These are phyloP conservation scores for Sebastes minor DNA, from an alignment of 2,797 vertebrate genomes.

Conservation along the genomic window DNA sequence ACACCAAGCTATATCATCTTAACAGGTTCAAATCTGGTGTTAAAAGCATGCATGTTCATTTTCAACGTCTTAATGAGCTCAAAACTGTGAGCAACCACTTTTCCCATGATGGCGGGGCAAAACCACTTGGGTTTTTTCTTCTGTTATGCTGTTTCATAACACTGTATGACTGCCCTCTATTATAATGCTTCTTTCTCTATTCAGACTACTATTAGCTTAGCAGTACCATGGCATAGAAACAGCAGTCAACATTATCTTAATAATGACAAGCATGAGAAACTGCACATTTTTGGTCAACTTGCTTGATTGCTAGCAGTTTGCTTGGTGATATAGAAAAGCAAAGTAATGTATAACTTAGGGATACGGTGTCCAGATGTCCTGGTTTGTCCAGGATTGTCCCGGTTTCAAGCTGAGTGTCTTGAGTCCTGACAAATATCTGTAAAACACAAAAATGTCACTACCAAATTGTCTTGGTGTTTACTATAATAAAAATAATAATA, in stretches of 20 bases:
- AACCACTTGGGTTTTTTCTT: neutral
- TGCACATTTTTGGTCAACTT: neutral
- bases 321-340: neutral
- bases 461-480: too few species aligned
- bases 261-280: too few species aligned
- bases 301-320: neutral
- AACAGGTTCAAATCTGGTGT: neutral
- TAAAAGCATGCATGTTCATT: neutral
- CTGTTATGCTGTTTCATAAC: neutral
- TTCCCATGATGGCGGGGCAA: neutral
- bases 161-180: neutral
- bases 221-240: neutral
- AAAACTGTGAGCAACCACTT: neutral
- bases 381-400: neutral
- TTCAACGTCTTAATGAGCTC: neutral
- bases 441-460: too few species aligned
- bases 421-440: neutral
- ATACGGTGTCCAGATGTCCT: neutral
- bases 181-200: neutral
- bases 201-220: neutral
- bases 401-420: neutral
- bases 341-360: neutral
- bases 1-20: neutral
- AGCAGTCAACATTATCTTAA: neutral
- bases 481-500: too few species aligned